phyloP scores from a whole-genome alignment of 53 echinoderm and acorn worm species.

The Zoroaster sp. region DNA sequence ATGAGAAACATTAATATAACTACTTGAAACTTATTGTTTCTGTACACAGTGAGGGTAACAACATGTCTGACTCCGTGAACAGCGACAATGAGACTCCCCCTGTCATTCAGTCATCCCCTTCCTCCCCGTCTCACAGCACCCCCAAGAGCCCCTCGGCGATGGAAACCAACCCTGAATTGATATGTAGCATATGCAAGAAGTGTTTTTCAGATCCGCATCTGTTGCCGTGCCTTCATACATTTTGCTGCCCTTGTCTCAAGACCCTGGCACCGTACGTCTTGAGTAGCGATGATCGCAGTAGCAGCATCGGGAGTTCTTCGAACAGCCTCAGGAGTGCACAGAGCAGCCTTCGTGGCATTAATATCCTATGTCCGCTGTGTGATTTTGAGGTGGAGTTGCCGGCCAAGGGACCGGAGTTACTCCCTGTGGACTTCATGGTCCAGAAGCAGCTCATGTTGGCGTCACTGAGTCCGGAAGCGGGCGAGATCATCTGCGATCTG shows the following conservation, averaged over 20 bases:
- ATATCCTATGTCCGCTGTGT: slow-evolving; percentile 85
- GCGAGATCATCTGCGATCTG: slow-evolving; percentile 82
- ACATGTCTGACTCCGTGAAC: slow-evolving; percentile 45
- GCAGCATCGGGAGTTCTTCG: slow-evolving; percentile 9
- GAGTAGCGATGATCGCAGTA: slow-evolving; percentile 16
- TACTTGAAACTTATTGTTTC: background rate
- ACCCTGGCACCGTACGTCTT: slow-evolving; percentile 68
- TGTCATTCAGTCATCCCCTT: background rate
- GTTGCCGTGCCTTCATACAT: slow-evolving; percentile 92
- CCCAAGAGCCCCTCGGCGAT: background rate
- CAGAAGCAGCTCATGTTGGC: slow-evolving; percentile 79
- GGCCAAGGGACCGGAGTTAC: slow-evolving; percentile 50
- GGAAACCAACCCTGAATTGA: slow-evolving; percentile 36
- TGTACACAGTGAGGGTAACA: background rate
- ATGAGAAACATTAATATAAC: no score
- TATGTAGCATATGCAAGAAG: slow-evolving; percentile 78
- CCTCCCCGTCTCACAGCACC: background rate
- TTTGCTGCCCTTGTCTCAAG: slow-evolving; percentile 81
- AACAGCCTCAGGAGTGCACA: slow-evolving; percentile 46
- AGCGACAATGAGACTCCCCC: background rate
- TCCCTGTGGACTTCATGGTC: slow-evolving; percentile 81
- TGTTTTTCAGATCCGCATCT: slow-evolving; percentile 85
- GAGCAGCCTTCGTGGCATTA: background rate
- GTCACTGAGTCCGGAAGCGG: slow-evolving; percentile 70
- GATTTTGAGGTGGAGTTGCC: slow-evolving; percentile 81